Base-by-base conservation (phyloP, 2,888 invertebrate species). In the Calephelis perditalis region DNA sequence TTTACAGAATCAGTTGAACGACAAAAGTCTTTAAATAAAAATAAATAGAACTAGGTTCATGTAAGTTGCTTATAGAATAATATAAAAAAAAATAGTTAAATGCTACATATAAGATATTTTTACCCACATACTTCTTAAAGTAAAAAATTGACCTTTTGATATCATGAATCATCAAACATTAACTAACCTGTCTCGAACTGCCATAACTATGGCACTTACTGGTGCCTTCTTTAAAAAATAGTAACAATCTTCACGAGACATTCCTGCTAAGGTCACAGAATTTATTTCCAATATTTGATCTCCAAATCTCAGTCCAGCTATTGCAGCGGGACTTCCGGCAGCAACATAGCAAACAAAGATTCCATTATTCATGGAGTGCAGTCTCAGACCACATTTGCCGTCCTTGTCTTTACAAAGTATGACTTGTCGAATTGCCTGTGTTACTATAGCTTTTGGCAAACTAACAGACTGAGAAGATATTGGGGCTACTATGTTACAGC, bases 221-320 rank as follows among this genome's bases (percentile, higher is more conserved):
- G 93, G 86, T 49, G 95, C 92, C 71, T 95, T 95, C 73, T 93
- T 95, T 63, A 98, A 86, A 68, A 97, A 79, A 57, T 93, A 93
- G 81, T 97, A 97, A 40, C 95, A 94, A 77, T 97, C 94, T 63
- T 97, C 96, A 91, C 96, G 95, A 35, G 94, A 92, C 91, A 93
- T 96, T 7, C 98, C 98, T 67, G 98, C 97, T n/a, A 96, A 92
- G 46, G 93, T 91, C 1, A 89, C 86, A 61, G 94, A 95, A 76
- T 97, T 96, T 49, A 98, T 94, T 82, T 97, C 97, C 66, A 98
- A 84, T 65, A 98, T 94, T 86, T 98, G 98, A 82, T 98, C 98
- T 5, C 98, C 98, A 80, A 98, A 98, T 70, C 97, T 91, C 47
- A 98, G 81, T 0, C 97, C 97, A 58, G 93, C 96, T 65, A 96